Conservation (phyloP, 2,888 invertebrate genomes). For the Oligia strigilis region DNA sequence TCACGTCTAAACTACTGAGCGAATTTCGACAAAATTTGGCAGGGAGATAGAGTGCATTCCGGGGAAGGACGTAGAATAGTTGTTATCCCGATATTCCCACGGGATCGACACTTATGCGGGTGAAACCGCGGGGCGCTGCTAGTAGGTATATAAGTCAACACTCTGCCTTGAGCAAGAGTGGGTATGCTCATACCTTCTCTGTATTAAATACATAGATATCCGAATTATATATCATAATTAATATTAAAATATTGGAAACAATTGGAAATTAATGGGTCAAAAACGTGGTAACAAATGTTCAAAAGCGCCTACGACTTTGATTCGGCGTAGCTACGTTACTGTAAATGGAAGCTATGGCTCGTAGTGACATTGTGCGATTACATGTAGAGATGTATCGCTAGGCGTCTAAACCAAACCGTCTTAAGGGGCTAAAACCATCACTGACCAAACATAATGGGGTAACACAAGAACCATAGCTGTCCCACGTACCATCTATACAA, state of each 20-base stretch:
- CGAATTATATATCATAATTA: neutral
- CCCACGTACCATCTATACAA: slow-evolving; percentile 1
- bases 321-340: neutral
- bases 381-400: neutral
- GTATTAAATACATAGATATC: too few species aligned
- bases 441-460: too few species aligned
- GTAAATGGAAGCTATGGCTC: slow-evolving; percentile 1
- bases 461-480: neutral
- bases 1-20: too few species aligned
- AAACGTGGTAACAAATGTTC: neutral
- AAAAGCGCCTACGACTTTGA: slow-evolving; percentile 24
- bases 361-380: neutral
- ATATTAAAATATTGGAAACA: neutral
- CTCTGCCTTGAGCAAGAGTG: neutral
- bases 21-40: too few species aligned
- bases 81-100: too few species aligned
- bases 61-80: too few species aligned
- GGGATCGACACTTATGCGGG: too few species aligned
- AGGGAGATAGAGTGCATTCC: too few species aligned
- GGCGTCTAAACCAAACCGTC: neutral
- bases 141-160: neutral
- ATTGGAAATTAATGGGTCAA: neutral
- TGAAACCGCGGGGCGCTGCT: too few species aligned
- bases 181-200: neutral
- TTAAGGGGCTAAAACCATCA: neutral